phyloP scores from a whole-genome alignment of 2,888 invertebrate species.

The Cantharis lateralis region DNA sequence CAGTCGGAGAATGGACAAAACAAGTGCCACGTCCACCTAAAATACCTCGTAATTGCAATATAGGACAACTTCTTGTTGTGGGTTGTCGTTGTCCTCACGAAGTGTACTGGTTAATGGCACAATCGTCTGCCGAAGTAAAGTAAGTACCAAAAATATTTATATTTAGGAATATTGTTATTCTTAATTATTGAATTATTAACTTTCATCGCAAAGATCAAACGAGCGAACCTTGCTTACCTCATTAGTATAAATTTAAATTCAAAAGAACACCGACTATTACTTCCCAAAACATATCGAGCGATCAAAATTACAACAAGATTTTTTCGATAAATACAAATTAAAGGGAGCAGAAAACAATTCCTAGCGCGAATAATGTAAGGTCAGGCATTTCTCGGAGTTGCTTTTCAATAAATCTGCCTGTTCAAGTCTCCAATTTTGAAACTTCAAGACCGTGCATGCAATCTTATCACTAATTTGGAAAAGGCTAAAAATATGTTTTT shows the following conservation, averaged over 20 bases:
- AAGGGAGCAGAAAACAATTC: neutral
- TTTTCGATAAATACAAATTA: neutral
- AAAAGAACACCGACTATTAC: neutral
- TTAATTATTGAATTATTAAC: neutral
- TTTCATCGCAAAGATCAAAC: neutral
- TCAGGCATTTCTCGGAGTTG: neutral
- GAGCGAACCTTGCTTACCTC: neutral
- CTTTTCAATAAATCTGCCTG: neutral
- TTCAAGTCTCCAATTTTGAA: neutral
- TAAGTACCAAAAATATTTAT: constrained; percentile 53
- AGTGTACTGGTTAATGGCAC: constrained; percentile 82
- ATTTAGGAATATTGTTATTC: neutral
- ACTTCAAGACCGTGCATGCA: neutral
- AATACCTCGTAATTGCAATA: constrained; percentile 69
- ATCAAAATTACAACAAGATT: too few species aligned
- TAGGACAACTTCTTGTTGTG: constrained; percentile 77
- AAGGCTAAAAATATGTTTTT: neutral
- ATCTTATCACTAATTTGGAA: too few species aligned
- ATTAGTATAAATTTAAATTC: too few species aligned
- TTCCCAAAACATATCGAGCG: too few species aligned
- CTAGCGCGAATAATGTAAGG: neutral
- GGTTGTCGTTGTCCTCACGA: constrained; percentile 70
- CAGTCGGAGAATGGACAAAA: constrained; percentile 79
- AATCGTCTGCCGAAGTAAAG: constrained; percentile 79
- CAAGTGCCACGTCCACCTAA: constrained; percentile 76